These are phyloP conservation scores for Loxodonta africana DNA, from an alignment of 2,113 vertebrate genomes.

Conservation along the genomic window DNA sequence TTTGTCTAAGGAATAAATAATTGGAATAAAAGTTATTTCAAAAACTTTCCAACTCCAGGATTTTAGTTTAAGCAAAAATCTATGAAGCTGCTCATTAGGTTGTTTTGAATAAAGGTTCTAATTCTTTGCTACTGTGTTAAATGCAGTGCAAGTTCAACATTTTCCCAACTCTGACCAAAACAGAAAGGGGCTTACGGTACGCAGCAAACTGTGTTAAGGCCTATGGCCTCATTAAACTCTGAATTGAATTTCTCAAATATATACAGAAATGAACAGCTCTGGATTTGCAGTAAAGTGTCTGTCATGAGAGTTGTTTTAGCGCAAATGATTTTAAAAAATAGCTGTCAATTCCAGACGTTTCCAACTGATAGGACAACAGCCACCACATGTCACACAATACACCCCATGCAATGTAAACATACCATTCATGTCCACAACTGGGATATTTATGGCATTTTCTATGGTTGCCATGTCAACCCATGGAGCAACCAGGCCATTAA, in stretches of 20 bases:
- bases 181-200: not conserved
- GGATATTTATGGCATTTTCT: constrained; percentile 90
- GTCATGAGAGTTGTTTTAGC: constrained; percentile 71
- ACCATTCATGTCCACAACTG: constrained; percentile 86
- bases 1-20: constrained; percentile 15
- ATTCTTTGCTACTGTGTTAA: not conserved
- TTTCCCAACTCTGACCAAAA: not conserved
- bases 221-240: not conserved
- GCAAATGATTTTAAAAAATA: constrained; percentile 65
- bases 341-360: constrained; percentile 76
- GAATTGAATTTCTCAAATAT: constrained; percentile 68
- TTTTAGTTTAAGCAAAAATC: not conserved
- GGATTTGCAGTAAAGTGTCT: constrained; percentile 64
- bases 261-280: constrained; percentile 62
- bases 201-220: not conserved
- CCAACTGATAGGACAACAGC: constrained; percentile 82
- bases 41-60: not conserved
- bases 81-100: not conserved
- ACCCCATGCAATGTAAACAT: constrained; percentile 87
- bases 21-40: not conserved
- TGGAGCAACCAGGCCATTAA: constrained; percentile 82
- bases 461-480: constrained; percentile 89
- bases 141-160: not conserved
- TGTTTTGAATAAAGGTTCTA: not conserved
- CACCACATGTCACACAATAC: constrained; percentile 88